Conservation (phyloP, 2,113 vertebrate genomes). For the Danio rerio region DNA sequence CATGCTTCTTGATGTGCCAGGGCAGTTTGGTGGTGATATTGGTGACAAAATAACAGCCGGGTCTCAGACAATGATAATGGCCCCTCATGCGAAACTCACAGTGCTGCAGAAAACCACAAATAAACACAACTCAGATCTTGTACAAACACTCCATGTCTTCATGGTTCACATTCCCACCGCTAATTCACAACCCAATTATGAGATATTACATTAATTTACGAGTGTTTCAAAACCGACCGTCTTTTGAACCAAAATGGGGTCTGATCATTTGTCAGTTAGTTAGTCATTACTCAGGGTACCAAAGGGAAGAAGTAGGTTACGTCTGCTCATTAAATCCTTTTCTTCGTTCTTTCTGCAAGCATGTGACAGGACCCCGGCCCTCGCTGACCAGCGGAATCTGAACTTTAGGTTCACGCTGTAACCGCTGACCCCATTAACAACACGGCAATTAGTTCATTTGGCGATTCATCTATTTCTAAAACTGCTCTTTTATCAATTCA, state of each 20-base stretch:
- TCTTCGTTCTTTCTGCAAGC: conserved; percentile 38
- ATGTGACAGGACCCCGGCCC: neutral
- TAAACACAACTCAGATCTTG: conserved; percentile 14
- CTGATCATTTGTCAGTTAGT: conserved; percentile 13
- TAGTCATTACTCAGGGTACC: conserved; percentile 8
- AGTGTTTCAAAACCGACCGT: conserved; percentile 26
- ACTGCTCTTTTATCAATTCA: conserved; percentile 35
- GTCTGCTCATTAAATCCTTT: conserved; percentile 30
- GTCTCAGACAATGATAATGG: conserved; percentile 96
- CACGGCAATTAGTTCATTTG: conserved; percentile 27
- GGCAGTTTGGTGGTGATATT: conserved; percentile 99
- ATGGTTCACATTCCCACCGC: neutral
- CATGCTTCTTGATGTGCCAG: conserved; percentile 98
- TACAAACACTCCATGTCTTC: neutral
- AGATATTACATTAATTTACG: conserved; percentile 6
- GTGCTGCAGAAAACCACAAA: conserved; percentile 77
- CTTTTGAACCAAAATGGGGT: conserved; percentile 37
- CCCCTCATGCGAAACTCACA: conserved; percentile 98
- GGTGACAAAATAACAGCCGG: conserved; percentile 94
- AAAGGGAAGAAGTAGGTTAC: conserved; percentile 40
- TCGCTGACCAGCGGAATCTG: conserved; percentile 20
- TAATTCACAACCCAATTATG: conserved; percentile 17
- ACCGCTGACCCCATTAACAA: conserved; percentile 32
- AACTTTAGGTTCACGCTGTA: conserved; percentile 12
- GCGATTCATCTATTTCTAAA: conserved; percentile 20